Percentiles rank a stretch among this genome's conserved stretches.
Evolutionary conservation across 2,888 invertebrate genomes (phyloP).

Genomic region (Xanthorhoe designata): DNA sequence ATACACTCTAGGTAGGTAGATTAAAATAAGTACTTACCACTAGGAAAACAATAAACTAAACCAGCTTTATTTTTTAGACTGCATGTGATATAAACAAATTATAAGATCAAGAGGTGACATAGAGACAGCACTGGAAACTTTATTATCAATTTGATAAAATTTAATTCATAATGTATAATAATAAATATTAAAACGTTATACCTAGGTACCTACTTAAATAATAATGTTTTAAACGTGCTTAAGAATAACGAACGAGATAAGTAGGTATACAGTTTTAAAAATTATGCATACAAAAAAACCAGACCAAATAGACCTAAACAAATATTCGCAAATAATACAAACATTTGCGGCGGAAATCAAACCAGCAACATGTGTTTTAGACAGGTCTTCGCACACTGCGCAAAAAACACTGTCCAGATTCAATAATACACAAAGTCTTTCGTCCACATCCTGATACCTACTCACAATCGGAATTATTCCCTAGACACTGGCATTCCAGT

Average conservation of each 20-base stretch:
- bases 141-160: slow-evolving; percentile 21
- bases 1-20: too few species aligned
- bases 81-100: slow-evolving; percentile 27
- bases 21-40: not conserved
- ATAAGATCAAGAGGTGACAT: slow-evolving; percentile 38
- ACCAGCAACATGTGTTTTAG: not conserved
- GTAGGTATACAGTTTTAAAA: not conserved
- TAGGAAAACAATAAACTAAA: not conserved
- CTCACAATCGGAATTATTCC: not conserved
- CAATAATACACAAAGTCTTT: not conserved
- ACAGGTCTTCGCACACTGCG: not conserved
- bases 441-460: not conserved
- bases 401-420: too few species aligned
- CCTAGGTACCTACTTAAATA: not conserved
- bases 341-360: not conserved
- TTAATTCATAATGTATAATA: slow-evolving; percentile 9
- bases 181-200: not conserved
- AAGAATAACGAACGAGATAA: not conserved
- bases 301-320: not conserved
- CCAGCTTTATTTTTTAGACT: slow-evolving; percentile 7
- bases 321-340: too few species aligned
- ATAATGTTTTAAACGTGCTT: not conserved
- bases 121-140: slow-evolving; percentile 35
- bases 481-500: not conserved
- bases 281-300: not conserved